Base-by-base conservation (phyloP, 2,797 vertebrate genomes). In the Aphelocoma californica region DNA sequence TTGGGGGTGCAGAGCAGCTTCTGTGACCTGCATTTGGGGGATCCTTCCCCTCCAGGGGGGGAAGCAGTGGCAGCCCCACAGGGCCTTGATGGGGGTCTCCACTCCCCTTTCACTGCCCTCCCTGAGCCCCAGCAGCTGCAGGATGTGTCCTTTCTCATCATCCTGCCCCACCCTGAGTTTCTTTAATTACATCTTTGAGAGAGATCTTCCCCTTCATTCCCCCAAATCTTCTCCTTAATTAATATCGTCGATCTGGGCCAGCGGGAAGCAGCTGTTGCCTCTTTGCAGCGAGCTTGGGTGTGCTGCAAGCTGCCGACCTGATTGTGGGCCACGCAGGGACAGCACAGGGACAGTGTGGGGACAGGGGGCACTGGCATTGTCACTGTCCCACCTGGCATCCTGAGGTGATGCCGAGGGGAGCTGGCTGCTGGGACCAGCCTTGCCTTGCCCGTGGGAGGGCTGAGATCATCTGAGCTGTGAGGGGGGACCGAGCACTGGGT, bases 221-320 rank as follows among this genome's bases (percentile, higher is more conserved):
- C 85, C 87, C 77, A 93, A 92, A 96, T 96, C 96, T 92, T 95
- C 78, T 94, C 45, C 75, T 94, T 95, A 96, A 96, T 96, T 94
- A 96, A 96, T 95, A 88, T 54, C 58, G 54, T 50, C 0, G 13
- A 93, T 96, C 94, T 90, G 89, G 93, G 91, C 91, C 87, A 91
- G 90, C 0, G 1, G 65, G 82, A 61, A 95, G 94, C 94, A 96
- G 91, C 95, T 96, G 96, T 78, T 92, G 93, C 85, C 85, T 93
- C 87, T 96, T 91, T 71, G 88, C 95, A 72, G 77, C 0, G 0
- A 4, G 29, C 73, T 72, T 0, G n/a, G n/a, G 78, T 23, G 57
- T 5, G 73, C 26, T 57, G 31, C 58, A n/a, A 82, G 87, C 93
- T 26, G 57, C 34, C 42, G 56, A 29, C 51, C 51, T 5, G 36